Conservation (phyloP, 2,888 invertebrate species). For the Drosophila neotestacea region DNA sequence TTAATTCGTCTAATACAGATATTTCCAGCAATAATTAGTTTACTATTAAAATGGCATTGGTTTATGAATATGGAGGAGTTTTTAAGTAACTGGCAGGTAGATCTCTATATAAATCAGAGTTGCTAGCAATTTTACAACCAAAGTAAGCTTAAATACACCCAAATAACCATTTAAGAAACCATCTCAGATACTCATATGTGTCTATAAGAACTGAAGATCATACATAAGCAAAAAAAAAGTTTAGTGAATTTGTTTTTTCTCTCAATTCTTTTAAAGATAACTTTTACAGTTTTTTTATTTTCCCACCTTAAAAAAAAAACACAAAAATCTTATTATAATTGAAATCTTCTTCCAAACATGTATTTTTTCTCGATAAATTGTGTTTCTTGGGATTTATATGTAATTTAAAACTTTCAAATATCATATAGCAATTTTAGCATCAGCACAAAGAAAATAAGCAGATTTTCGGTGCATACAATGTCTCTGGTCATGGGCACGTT, state of each 20-base stretch:
- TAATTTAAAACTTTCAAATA: slow-evolving; percentile 3
- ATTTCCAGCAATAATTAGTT: slow-evolving; percentile 3
- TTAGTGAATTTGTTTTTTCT: too few species aligned
- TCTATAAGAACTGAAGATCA: too few species aligned
- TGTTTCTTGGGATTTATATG: slow-evolving; percentile 8
- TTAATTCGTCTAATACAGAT: slow-evolving; percentile 1
- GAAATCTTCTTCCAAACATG: background rate
- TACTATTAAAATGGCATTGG: background rate
- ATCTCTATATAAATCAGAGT: background rate
- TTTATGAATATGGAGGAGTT: background rate
- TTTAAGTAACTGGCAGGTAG: background rate
- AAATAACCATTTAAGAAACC: too few species aligned
- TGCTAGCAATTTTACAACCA: too few species aligned
- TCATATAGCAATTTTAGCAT: slow-evolving; percentile 14
- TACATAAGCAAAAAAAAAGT: too few species aligned
- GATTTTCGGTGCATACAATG: slow-evolving; percentile 19
- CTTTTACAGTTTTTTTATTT: too few species aligned
- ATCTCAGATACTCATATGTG: too few species aligned
- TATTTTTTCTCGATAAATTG: background rate
- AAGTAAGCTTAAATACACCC: too few species aligned
- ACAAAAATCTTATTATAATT: background rate
- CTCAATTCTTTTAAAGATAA: too few species aligned
- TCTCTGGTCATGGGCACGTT: slow-evolving; percentile 15
- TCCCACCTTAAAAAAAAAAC: background rate
- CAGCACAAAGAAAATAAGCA: slow-evolving; percentile 21